phyloP scores from a whole-genome alignment of 1,140 invertebrate species.

The Magallana angulata region DNA sequence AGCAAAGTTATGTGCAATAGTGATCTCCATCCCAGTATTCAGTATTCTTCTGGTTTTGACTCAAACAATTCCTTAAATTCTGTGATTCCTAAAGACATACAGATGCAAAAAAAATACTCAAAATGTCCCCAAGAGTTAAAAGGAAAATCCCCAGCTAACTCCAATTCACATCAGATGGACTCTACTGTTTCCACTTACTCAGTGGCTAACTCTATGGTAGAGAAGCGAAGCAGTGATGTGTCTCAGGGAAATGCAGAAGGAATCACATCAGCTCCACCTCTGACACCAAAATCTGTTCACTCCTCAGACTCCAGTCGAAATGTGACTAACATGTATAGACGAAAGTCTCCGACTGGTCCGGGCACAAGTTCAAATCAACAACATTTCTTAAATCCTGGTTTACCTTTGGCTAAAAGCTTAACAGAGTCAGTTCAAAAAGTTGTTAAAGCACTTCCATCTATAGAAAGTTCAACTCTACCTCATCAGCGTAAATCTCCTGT shows the following conservation, averaged over 20 bases:
- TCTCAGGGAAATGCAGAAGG: constrained; percentile 34
- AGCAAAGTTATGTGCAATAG: constrained; percentile 38
- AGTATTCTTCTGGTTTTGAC: constrained; percentile 13
- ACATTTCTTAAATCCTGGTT: constrained; percentile 54
- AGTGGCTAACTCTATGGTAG: not conserved
- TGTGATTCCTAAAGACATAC: not conserved
- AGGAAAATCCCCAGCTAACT: not conserved
- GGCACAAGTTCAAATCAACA: constrained; percentile 47
- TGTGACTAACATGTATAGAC: constrained; percentile 42
- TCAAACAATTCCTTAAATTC: constrained; percentile 32
- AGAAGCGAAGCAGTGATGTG: constrained; percentile 1
- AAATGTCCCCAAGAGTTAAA: constrained; percentile 38
- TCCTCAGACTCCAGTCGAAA: constrained; percentile 21
- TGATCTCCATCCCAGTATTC: constrained; percentile 12
- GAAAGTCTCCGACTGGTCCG: constrained; percentile 50
- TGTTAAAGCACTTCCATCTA: constrained; percentile 53
- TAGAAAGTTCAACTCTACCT: constrained; percentile 55
- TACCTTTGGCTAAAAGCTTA: constrained; percentile 51
- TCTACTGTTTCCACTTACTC: not conserved
- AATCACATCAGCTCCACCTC: not conserved
- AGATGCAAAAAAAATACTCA: constrained; percentile 38
- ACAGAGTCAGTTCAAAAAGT: constrained; percentile 59
- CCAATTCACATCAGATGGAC: not conserved
- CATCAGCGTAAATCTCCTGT: constrained; percentile 50
- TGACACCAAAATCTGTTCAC: constrained; percentile 6